Conservation (phyloP, 2,797 vertebrate species). For the Nasua narica region DNA sequence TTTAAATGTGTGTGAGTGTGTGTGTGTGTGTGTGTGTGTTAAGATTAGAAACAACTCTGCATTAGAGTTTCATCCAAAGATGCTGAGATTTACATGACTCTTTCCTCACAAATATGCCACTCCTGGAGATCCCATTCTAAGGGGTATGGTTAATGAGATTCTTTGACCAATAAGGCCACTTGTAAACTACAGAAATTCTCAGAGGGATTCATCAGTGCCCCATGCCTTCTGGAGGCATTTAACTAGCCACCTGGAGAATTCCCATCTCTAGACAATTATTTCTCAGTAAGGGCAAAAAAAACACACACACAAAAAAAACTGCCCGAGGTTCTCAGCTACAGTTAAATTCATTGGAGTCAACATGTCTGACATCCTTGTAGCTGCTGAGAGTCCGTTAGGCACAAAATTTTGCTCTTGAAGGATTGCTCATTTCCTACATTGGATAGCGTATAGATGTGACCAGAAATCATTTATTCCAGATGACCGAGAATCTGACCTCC, state of each 20-base stretch:
- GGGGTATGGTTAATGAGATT: constrained; percentile 36
- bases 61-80: neutral
- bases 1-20: neutral
- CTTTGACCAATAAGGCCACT: constrained; percentile 32
- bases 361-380: neutral
- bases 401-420: neutral
- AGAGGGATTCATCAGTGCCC: constrained; percentile 20
- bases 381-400: neutral
- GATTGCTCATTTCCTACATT: neutral
- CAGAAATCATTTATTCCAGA: neutral
- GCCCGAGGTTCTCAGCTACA: constrained; percentile 21
- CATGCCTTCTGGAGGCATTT: constrained; percentile 54
- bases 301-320: constrained; percentile 22
- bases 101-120: neutral
- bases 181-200: constrained; percentile 48
- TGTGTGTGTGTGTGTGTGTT: neutral
- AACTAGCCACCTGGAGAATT: constrained; percentile 72
- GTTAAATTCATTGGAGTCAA: neutral
- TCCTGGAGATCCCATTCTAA: neutral
- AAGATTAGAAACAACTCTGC: neutral
- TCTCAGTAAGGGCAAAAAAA: constrained; percentile 37
- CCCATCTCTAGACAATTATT: constrained; percentile 60
- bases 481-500: neutral
- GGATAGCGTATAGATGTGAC: neutral
- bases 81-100: neutral